Percentiles rank a stretch among this genome's conserved stretches.
Evolutionary conservation across 2,113 vertebrate genomes (phyloP).

Genomic region (Paratilapia polleni): DNA sequence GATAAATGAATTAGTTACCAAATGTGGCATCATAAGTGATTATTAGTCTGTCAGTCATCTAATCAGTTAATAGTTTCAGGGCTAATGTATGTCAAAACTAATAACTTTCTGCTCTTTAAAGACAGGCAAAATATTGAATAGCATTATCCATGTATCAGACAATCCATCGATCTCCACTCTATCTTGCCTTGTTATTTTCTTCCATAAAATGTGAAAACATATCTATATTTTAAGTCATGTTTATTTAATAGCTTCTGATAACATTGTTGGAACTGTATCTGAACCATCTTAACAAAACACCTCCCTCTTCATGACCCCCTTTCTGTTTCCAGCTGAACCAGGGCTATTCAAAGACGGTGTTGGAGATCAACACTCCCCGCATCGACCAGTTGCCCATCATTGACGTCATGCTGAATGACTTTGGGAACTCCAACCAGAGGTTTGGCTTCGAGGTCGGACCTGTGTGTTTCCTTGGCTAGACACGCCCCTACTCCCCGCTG

Average conservation of each 20-base stretch:
- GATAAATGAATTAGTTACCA: no score
- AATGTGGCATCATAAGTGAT: no score
- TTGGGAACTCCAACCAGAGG: slow-evolving; percentile 96
- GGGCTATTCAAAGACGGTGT: slow-evolving; percentile 91
- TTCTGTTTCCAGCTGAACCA: slow-evolving; percentile 85
- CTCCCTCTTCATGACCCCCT: neutral
- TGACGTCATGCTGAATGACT: slow-evolving; percentile 99
- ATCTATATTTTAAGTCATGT: neutral
- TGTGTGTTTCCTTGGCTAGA: slow-evolving; percentile 97
- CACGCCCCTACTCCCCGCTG: slow-evolving; percentile 84
- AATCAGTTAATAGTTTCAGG: neutral
- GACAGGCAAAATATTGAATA: neutral
- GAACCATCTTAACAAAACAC: neutral
- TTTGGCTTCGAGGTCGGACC: slow-evolving; percentile 98
- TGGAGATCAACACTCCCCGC: slow-evolving; percentile 98
- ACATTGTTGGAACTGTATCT: neutral
- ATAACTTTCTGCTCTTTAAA: neutral
- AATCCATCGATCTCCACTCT: neutral
- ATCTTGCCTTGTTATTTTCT: neutral
- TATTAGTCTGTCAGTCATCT: neutral
- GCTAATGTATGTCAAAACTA: neutral
- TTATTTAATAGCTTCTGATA: neutral
- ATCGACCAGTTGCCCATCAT: slow-evolving; percentile 97
- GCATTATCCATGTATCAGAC: neutral
- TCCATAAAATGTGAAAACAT: neutral